Base-by-base conservation (phyloP, 2,888 invertebrate species). In the Patella pellucida region DNA sequence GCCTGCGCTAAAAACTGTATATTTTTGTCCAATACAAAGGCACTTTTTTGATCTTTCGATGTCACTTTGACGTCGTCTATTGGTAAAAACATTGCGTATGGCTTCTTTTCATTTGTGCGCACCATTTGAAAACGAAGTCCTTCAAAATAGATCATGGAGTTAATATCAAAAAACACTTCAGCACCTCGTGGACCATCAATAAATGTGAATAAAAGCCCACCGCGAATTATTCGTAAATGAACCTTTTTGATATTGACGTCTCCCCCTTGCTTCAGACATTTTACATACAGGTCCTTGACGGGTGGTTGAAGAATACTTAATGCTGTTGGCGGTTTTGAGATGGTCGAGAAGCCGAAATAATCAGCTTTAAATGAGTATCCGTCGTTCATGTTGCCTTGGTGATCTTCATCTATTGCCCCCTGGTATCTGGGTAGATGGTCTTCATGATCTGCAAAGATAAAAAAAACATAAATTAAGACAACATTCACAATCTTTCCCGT, bases 241-340 rank as follows among this genome's bases (percentile, higher is more conserved):
- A 87, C 84, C 74, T 86, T 85, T 70, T 81, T 81, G 69, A 84
- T 78, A 27, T 75, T 74, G 56, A 78, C 72, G 19, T 74, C 71
- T 15, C 82, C 83, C 2, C 85, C 83, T 9, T 86, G 82, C 72
- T 87, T 87, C 50, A 97, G 97, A 92, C 97, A 96, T 83, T 97
- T 96, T 77, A 98, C 97, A 92, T 99, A 99, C 77, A 98, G 92
- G 88, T 98, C 98, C 85, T 96, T 94, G 85, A 99, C 92, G 2
- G 99, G 99, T 91, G 99, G 98, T 92, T 99, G 99, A 83, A 98
- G 96, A 76, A 97, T 97, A 89, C 98, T 96, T 71, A 99, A 93
- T 72, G 99, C 99, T 89, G 99, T 98, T 91, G 99, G 98, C 90
- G 97, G 97, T 90, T 97, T 96, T 89, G 98, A 97, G 52, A 99